A percentile compares a stretch with the other conserved stretches of the same genome.
These are phyloP conservation scores for Operophtera brumata DNA, from an alignment of 2,888 invertebrate species.

Conservation along the genomic window DNA sequence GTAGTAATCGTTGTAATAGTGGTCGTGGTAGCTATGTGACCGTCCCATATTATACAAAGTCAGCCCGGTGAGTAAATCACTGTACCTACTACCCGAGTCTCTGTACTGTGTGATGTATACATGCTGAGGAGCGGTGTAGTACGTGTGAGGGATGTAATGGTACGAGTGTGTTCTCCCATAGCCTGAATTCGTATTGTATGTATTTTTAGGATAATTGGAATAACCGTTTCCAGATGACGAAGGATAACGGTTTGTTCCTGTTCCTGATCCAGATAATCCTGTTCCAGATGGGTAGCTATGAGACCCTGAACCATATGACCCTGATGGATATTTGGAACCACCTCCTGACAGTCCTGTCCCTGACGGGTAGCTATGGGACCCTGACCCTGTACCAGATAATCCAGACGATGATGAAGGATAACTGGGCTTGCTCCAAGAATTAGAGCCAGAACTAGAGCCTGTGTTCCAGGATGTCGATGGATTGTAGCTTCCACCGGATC, in stretches of 20 bases:
- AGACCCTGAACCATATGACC: slow-evolving; percentile 2
- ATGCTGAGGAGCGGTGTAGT: slow-evolving; percentile 62
- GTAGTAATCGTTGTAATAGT: slow-evolving; percentile 70
- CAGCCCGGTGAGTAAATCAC: slow-evolving; percentile 65
- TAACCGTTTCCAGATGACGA: background rate
- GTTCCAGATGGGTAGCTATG: slow-evolving; percentile 13
- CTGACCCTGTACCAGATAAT: slow-evolving; percentile 32
- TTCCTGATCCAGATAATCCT: slow-evolving; percentile 29
- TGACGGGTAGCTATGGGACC: slow-evolving; percentile 14
- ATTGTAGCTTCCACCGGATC: slow-evolving; percentile 31
- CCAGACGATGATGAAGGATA: slow-evolving; percentile 35
- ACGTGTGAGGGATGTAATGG: slow-evolving; percentile 34
- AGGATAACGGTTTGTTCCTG: slow-evolving; percentile 16
- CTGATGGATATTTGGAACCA: slow-evolving; percentile 7
- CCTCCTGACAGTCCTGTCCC: slow-evolving; percentile 24
- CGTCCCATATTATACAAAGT: slow-evolving; percentile 69
- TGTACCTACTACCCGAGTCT: slow-evolving; percentile 63
- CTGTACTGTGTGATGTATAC: slow-evolving; percentile 65
- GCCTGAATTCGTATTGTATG: slow-evolving; percentile 33
- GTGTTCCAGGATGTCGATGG: slow-evolving; percentile 25
- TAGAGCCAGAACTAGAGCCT: background rate
- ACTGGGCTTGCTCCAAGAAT: slow-evolving; percentile 3
- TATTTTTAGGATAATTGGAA: slow-evolving; percentile 19
- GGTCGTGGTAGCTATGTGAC: slow-evolving; percentile 57
- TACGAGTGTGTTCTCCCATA: slow-evolving; percentile 10